Conservation (phyloP, 2,888 invertebrate species). For the Elegia similella region DNA sequence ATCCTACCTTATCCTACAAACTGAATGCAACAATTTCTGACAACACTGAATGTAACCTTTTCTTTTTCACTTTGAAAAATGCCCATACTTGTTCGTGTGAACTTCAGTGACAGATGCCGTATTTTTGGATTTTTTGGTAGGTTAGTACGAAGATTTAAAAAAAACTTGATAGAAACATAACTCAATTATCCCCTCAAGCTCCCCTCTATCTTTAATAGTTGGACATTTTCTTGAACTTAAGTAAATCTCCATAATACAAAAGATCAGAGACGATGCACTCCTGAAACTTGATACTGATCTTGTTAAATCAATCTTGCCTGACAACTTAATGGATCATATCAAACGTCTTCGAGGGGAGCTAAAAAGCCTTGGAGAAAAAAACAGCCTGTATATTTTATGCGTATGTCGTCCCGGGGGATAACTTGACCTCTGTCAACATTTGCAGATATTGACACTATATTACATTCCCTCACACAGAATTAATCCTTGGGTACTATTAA, state of each 20-base stretch:
- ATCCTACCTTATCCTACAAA: too few relatives aligned
- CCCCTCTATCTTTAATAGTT: too few relatives aligned
- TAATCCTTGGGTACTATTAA: too few relatives aligned
- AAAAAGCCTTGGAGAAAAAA: conserved; percentile 32
- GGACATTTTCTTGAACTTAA: background rate
- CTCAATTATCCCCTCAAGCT: too few relatives aligned
- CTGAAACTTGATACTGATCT: conserved; percentile 63
- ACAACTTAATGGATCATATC: conserved; percentile 76
- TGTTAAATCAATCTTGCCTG: conserved; percentile 73
- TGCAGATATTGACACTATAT: background rate
- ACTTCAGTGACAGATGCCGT: too few relatives aligned
- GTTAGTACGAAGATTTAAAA: too few relatives aligned
- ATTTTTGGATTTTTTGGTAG: too few relatives aligned
- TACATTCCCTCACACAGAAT: background rate
- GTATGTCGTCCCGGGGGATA: background rate
- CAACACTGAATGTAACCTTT: too few relatives aligned
- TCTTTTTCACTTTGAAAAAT: too few relatives aligned
- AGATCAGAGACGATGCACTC: conserved; percentile 60
- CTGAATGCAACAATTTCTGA: too few relatives aligned
- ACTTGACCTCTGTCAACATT: background rate
- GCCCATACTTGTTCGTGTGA: too few relatives aligned
- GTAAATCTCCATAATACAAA: conserved; percentile 12
- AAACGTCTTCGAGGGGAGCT: conserved; percentile 54
- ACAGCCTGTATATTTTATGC: background rate
- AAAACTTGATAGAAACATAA: too few relatives aligned